Conservation (phyloP, 1,140 invertebrate genomes). For the Tetramorium parvispinum region DNA sequence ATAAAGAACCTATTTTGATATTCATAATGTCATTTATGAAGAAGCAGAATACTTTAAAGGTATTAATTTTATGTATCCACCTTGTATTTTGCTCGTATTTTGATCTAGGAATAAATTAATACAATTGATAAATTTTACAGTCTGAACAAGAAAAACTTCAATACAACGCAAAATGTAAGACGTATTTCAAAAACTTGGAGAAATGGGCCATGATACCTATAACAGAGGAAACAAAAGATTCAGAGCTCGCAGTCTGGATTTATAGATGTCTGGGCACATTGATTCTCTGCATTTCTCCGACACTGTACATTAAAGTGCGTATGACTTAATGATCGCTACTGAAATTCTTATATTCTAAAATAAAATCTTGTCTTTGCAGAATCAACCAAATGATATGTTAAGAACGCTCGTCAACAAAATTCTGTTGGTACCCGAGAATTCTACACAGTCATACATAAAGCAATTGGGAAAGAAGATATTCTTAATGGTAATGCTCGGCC, state of each 20-base stretch:
- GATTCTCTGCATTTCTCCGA: slow-evolving; percentile 78
- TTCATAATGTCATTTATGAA: slow-evolving; percentile 77
- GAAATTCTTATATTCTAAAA: slow-evolving; percentile 44
- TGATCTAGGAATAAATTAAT: background rate
- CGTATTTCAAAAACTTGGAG: slow-evolving; percentile 81
- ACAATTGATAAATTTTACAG: slow-evolving; percentile 34
- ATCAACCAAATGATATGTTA: slow-evolving; percentile 80
- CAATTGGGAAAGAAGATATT: slow-evolving; percentile 80
- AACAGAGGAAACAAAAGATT: slow-evolving; percentile 79
- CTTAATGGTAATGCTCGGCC: slow-evolving; percentile 80
- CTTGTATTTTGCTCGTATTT: background rate
- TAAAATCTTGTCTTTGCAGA: slow-evolving; percentile 69
- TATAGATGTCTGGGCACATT: slow-evolving; percentile 81
- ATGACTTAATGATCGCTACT: background rate
- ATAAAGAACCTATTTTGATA: slow-evolving; percentile 75
- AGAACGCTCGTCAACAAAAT: slow-evolving; percentile 77
- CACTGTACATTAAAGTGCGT: slow-evolving; percentile 79
- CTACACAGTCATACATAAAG: slow-evolving; percentile 69
- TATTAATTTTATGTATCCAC: slow-evolving; percentile 59
- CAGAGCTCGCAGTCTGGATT: slow-evolving; percentile 77
- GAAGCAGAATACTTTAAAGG: slow-evolving; percentile 74
- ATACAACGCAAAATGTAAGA: slow-evolving; percentile 74
- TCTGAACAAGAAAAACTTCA: slow-evolving; percentile 61
- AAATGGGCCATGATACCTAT: slow-evolving; percentile 81
- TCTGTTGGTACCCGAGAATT: slow-evolving; percentile 77